phyloP scores from a whole-genome alignment of 2,113 vertebrate species.

The Melanocharis versteri region DNA sequence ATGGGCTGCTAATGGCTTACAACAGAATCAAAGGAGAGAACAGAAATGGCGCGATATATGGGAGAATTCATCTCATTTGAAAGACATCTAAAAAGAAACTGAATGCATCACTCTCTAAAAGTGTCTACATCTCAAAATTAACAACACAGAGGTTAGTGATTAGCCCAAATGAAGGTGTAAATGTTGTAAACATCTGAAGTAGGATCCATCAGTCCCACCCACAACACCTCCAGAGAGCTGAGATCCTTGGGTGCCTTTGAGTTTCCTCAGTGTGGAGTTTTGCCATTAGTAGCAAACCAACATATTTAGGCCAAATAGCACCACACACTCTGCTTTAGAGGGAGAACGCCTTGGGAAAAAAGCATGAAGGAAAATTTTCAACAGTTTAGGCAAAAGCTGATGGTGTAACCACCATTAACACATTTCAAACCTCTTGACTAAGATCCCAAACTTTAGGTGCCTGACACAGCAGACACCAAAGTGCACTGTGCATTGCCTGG shows the following conservation, averaged over 20 bases:
- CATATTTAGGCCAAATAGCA: not conserved
- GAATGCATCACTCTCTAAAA: not conserved
- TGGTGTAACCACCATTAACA: not conserved
- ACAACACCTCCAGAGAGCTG: not conserved
- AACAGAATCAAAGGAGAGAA: not conserved
- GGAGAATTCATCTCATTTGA: not conserved
- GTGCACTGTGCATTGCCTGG: not conserved
- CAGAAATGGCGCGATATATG: rapidly evolving
- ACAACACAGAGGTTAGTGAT: not conserved
- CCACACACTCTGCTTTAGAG: not conserved
- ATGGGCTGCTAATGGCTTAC: not conserved
- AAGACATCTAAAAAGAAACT: not conserved
- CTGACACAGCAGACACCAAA: not conserved
- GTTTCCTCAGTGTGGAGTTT: not conserved
- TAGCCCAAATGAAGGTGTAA: not conserved
- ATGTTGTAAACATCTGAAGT: not conserved
- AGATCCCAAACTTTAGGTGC: not conserved
- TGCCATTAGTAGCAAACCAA: not conserved
- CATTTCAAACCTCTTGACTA: not conserved
- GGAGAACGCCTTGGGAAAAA: not conserved
- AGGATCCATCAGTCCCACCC: not conserved
- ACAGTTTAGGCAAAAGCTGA: not conserved
- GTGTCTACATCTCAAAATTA: not conserved
- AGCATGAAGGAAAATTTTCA: not conserved
- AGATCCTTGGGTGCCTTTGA: not conserved